Conservation (phyloP, 2,888 invertebrate species). For the Pristionchus entomophagus region DNA sequence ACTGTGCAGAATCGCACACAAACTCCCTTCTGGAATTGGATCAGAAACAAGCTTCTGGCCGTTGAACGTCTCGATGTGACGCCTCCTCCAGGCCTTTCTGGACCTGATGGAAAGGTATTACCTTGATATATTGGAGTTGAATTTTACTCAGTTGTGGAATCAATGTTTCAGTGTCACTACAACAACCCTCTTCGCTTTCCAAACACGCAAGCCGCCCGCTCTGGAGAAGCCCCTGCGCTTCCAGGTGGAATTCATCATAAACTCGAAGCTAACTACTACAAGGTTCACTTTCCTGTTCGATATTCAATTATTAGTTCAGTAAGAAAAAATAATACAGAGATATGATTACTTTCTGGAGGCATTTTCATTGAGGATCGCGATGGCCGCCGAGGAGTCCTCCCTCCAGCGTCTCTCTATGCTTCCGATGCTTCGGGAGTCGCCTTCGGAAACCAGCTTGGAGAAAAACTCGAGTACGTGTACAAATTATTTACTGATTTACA, state of each 20-base stretch:
- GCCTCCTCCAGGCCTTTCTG: constrained; percentile 68
- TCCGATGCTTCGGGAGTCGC: constrained; percentile 52
- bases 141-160: neutral
- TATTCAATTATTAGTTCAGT: neutral
- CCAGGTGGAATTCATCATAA: constrained; percentile 87
- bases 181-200: constrained; percentile 71
- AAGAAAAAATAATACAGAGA: no score
- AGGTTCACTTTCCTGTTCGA: neutral
- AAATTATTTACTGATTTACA: neutral
- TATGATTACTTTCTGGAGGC: no score
- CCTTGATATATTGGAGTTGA: neutral
- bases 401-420: constrained; percentile 79
- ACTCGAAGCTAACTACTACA: constrained; percentile 89
- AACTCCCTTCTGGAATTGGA: constrained; percentile 72
- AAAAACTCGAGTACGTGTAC: constrained; percentile 32
- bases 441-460: constrained; percentile 48
- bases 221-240: constrained; percentile 82
- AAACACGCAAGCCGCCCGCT: constrained; percentile 78
- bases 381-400: constrained; percentile 85
- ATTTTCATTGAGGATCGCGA: constrained; percentile 81
- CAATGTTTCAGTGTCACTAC: constrained; percentile 60
- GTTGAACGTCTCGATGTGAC: constrained; percentile 67
- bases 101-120: constrained; percentile 61
- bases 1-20: constrained; percentile 69
- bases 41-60: constrained; percentile 69